Conservation (phyloP, 2,113 vertebrate genomes). For the Tylochromis polylepis region DNA sequence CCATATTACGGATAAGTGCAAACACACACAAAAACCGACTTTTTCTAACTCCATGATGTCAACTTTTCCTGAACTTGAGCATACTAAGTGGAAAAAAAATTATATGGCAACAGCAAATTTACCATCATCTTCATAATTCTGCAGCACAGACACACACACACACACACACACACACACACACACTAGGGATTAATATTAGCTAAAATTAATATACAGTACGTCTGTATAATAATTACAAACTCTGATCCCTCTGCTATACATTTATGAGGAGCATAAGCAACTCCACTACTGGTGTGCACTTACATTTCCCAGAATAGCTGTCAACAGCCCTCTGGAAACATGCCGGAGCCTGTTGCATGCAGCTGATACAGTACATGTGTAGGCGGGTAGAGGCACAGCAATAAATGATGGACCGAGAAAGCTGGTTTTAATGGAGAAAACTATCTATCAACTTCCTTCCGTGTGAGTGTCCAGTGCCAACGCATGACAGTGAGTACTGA, state of each 20-base stretch:
- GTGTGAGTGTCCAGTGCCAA: not conserved
- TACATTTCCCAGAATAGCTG: not conserved
- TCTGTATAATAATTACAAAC: not conserved
- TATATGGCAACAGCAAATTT: not conserved
- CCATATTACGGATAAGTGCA: not conserved
- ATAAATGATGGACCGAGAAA: not conserved
- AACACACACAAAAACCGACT: not conserved
- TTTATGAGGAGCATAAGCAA: not conserved
- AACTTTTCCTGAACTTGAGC: not conserved
- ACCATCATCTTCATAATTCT: not conserved
- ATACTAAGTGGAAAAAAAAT: not conserved
- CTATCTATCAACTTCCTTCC: not conserved
- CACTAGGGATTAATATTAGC: not conserved
- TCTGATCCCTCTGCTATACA: not conserved
- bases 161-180: not conserved
- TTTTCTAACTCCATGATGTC: not conserved
- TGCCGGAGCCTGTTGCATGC: not conserved
- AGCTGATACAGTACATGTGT: slow-evolving; percentile 5
- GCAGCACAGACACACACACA: not conserved
- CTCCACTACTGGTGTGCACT: not conserved
- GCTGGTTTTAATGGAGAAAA: not conserved
- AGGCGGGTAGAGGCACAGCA: slow-evolving; percentile 7
- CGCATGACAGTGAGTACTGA: not conserved
- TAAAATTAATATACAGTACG: not conserved
- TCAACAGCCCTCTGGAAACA: not conserved